A percentile compares a stretch with the other conserved stretches of the same genome.
Conservation (phyloP, 2,113 vertebrate genomes). For the Calyptommatus sinebrachiatus region DNA sequence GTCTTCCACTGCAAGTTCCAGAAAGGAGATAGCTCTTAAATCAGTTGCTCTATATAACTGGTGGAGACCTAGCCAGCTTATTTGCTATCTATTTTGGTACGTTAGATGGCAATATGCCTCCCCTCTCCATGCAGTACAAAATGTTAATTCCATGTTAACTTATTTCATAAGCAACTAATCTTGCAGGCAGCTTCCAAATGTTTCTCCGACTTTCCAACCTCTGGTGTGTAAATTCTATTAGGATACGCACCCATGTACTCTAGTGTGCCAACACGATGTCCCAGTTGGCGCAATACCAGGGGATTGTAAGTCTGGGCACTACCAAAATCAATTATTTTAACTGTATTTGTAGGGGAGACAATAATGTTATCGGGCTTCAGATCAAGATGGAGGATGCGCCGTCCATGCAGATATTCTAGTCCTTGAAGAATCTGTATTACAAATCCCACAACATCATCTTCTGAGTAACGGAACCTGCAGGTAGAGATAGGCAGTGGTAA, state of each 20-base stretch:
- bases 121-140: not conserved
- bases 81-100: not conserved
- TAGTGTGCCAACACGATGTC: conserved; percentile 84
- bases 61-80: not conserved
- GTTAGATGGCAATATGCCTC: not conserved
- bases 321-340: conserved; percentile 98
- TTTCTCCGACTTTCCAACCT: not conserved
- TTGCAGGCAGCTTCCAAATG: not conserved
- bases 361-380: conserved; percentile 95
- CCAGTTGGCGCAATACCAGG: conserved; percentile 87
- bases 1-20: not conserved
- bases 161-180: not conserved
- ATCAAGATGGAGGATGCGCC: conserved; percentile 90
- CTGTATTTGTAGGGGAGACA: conserved; percentile 82
- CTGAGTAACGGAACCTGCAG: conserved; percentile 91
- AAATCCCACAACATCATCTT: conserved; percentile 92
- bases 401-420: conserved; percentile 89
- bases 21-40: not conserved
- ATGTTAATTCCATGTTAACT: not conserved
- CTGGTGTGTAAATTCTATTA: not conserved
- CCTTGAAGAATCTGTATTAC: conserved; percentile 91
- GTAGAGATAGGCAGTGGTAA: accelerated
- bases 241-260: conserved; percentile 92
- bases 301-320: conserved; percentile 92
- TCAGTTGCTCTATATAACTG: not conserved